phyloP scores from a whole-genome alignment of 2,113 vertebrate species.

The Limanda limanda region DNA sequence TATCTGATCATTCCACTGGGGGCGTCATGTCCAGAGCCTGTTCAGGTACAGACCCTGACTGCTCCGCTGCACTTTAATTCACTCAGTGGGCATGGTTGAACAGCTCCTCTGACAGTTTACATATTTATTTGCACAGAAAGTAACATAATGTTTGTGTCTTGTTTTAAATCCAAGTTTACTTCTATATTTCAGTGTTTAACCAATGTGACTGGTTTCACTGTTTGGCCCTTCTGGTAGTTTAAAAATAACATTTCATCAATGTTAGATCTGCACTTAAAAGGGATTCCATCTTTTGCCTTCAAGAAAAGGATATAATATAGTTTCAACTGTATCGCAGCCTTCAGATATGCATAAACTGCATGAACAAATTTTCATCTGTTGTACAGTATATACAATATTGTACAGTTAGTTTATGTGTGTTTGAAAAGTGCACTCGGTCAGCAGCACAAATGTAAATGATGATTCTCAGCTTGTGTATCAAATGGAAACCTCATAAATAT shows the following conservation, averaged over 20 bases:
- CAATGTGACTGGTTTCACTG: constrained; percentile 42
- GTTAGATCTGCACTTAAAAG: constrained; percentile 20
- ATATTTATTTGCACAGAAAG: constrained; percentile 79
- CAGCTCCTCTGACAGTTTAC: constrained; percentile 67
- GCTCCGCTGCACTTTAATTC: constrained; percentile 79
- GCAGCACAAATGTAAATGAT: constrained; percentile 25
- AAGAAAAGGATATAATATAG: constrained; percentile 10
- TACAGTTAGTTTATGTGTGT: constrained; percentile 17
- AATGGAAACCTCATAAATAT: constrained; percentile 1
- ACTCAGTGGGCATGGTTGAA: constrained; percentile 51
- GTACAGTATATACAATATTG: constrained; percentile 29
- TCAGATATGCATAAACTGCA: constrained; percentile 37
- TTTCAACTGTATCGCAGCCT: background rate
- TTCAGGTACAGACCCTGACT: constrained; percentile 50
- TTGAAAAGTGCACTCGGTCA: background rate
- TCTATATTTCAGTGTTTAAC: constrained; percentile 38
- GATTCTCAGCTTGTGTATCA: constrained; percentile 13
- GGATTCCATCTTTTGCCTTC: constrained; percentile 14
- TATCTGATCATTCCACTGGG: constrained; percentile 71
- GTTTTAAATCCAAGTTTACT: constrained; percentile 59
- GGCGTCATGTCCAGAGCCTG: constrained; percentile 41
- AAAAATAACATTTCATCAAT: constrained; percentile 18
- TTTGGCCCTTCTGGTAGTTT: constrained; percentile 41
- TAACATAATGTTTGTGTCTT: constrained; percentile 58
- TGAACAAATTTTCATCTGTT: constrained; percentile 14